phyloP scores from a whole-genome alignment of 2,888 invertebrate genomes.

The Pediacus dermestoides region DNA sequence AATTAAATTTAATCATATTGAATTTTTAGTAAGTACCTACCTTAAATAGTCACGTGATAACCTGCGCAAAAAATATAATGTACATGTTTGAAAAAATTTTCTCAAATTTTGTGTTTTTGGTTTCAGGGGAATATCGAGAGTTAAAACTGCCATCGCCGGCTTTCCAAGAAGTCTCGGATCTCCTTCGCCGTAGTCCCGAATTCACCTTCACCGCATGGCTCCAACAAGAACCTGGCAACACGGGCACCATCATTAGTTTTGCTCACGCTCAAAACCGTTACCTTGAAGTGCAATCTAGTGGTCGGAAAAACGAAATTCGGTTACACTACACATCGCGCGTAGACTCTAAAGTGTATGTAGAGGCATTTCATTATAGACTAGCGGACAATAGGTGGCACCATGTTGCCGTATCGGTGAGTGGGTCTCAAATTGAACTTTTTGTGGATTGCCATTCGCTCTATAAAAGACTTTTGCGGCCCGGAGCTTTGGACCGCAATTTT shows the following conservation, averaged over 20 bases:
- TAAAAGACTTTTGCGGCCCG: constrained; percentile 70
- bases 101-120: constrained; percentile 1
- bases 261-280: constrained; percentile 67
- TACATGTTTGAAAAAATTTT: too few species aligned
- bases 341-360: constrained; percentile 66
- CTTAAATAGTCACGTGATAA: too few species aligned
- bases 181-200: constrained; percentile 69
- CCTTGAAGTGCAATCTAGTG: constrained; percentile 87
- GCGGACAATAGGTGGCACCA: constrained; percentile 88
- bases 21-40: background rate
- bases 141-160: constrained; percentile 67
- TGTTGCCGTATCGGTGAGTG: constrained; percentile 79
- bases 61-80: too few species aligned
- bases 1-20: too few species aligned
- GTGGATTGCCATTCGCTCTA: constrained; percentile 86
- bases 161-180: constrained; percentile 65
- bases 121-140: constrained; percentile 68
- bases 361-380: constrained; percentile 82
- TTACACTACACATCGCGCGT: constrained; percentile 74
- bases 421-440: constrained; percentile 76
- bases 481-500: constrained; percentile 71
- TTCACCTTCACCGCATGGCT: constrained; percentile 77
- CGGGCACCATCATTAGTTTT: constrained; percentile 79
- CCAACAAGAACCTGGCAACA: constrained; percentile 76
- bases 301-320: constrained; percentile 80